A percentile compares a stretch with the other conserved stretches of the same genome.
phyloP scores from a whole-genome alignment of 2,113 vertebrate species.

The Abramis brama region DNA sequence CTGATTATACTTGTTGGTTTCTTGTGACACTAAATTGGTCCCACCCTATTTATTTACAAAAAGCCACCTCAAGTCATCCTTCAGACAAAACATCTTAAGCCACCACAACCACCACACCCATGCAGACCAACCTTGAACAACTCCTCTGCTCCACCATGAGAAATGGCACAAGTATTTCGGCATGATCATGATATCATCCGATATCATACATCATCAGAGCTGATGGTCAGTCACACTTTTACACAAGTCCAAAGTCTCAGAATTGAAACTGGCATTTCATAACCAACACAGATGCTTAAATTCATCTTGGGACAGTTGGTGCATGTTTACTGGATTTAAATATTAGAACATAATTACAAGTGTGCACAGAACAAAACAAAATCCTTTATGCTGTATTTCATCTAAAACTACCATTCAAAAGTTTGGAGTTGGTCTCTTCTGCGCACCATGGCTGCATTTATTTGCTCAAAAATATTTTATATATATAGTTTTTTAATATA shows the following conservation, averaged over 20 bases:
- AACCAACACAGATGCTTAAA: background rate
- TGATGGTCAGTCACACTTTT: conserved; percentile 1
- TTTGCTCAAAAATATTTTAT: background rate
- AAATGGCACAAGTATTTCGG: background rate
- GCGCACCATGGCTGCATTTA: background rate
- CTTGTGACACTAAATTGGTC: background rate
- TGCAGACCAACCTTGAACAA: conserved; percentile 23
- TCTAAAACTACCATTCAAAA: background rate
- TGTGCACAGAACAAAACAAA: background rate
- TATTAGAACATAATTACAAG: background rate
- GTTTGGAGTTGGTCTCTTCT: background rate
- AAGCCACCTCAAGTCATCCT: conserved; percentile 10
- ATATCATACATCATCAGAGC: background rate
- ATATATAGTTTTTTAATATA: no score
- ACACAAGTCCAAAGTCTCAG: conserved; percentile 10
- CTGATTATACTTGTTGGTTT: background rate
- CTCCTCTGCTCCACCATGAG: conserved; percentile 25
- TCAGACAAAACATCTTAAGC: background rate
- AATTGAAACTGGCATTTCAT: background rate
- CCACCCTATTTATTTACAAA: conserved; percentile 31
- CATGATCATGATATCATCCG: background rate
- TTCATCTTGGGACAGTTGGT: background rate
- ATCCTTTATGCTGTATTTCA: background rate
- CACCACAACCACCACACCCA: conserved; percentile 13
- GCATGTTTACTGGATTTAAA: background rate